phyloP scores from a whole-genome alignment of 2,113 vertebrate species.

The Hylia prasina region DNA sequence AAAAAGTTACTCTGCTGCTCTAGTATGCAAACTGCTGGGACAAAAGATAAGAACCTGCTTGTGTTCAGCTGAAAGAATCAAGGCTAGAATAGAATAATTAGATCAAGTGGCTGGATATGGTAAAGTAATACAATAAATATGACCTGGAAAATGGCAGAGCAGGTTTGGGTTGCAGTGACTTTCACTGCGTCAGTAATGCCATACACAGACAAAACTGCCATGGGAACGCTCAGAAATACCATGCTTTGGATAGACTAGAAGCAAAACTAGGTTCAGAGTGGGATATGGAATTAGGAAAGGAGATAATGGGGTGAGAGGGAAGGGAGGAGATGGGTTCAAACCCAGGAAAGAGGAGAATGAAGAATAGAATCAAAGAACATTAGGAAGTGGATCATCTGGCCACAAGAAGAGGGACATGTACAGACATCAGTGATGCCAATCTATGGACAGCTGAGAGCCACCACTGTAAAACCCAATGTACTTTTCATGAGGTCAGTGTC shows the following conservation, averaged over 20 bases:
- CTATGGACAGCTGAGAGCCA: neutral
- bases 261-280: neutral
- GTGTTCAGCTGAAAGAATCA: neutral
- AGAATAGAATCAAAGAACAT: neutral
- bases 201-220: neutral
- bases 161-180: neutral
- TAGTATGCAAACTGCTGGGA: neutral
- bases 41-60: neutral
- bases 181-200: neutral
- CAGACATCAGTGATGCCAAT: neutral
- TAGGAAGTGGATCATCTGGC: neutral
- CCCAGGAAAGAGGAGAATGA: neutral
- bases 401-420: fast-evolving
- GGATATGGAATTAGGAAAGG: neutral
- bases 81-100: neutral
- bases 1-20: neutral
- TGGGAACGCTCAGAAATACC: neutral
- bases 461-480: neutral
- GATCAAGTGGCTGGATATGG: neutral
- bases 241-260: neutral
- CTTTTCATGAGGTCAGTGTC: neutral
- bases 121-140: neutral
- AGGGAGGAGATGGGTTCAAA: neutral
- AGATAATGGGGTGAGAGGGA: neutral
- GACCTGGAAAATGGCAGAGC: neutral